Evolutionary conservation across 1,140 invertebrate species (phyloP), one percentile per base, ranked within the genome.

Genomic region (Heliconius hermathena): DNA sequence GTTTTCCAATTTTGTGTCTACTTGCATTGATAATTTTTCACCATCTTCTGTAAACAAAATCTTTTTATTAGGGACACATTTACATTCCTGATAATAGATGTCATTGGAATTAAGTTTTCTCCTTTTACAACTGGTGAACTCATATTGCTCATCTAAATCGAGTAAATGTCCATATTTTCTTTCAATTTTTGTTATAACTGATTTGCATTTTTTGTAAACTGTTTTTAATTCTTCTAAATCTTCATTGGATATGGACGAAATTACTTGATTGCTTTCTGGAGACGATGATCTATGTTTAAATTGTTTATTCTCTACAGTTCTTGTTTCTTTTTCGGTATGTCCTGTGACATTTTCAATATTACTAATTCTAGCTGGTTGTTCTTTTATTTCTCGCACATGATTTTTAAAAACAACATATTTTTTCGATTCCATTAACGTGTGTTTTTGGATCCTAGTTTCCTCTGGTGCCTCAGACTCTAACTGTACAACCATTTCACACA

Each of bases 141-240:
- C 76, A 22, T 57, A 38, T 78, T 83, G 73, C 71, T 46, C 77
- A 66, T 86, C 70, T 49, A 89, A 71, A 57, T 89, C 79, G 38
- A 93, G 79, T 77, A 94, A 90, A 84, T 92, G 89, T 8, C 92
- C 91, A 82, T 93, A 94, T 81, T 94, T 94, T 8, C 71, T 73
- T 82, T 93, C 91, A n/a, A 94, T 93, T 81, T 91, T 93, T 8
- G 80, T 80, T 5, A 94, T 74, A 73, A 93, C 82, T 18, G 81
- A 57, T 81, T 90, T 91, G 77, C 93, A 93, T 49, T 90, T 89
- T 22, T 81, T 83, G 49, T 93, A 93, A 49, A 90, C 84, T 26
- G 75, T 73, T 82, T 77, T 86, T 41, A 94, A 74, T 73, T 93
- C 90, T 73, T 89, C 77, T 71, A 93, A 78, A 81, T 93, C 91